Base-by-base conservation (phyloP, 2,888 invertebrate genomes). In the Temnothorax unifasciatus region DNA sequence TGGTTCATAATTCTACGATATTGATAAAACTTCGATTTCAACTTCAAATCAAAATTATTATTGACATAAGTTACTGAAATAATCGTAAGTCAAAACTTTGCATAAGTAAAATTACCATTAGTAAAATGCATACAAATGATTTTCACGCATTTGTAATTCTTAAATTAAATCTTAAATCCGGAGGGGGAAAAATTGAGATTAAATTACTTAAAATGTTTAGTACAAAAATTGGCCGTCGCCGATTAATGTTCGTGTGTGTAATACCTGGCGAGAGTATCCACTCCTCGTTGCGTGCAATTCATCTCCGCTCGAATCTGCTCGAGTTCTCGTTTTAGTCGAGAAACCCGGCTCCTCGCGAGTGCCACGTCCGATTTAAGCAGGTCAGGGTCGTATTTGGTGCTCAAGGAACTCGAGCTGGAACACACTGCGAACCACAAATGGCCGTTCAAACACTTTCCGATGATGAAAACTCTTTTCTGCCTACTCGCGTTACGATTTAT, bases 381-480 rank as follows among this genome's bases (percentile, higher is more conserved):
- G 94, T 99, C 99, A 57, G 99, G 99, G 95, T 99, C 99, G 94
- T 99, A 99, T 93, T 98, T 97, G 83, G 98, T 98, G 93, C 98
- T 98, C 86, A 98, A 97, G 86, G 98, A 97, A 93, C 98, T 98
- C 82, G 97, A 97, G 92, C 98, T 98, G 89, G 98, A 98, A 95
- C 98, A 98, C 94, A 98, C 98, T 98, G 88, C 15, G 44, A 76
- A 75, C 41, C 59, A 73, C 57, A 59, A 73, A 74, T 47, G 21
- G 9, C 13, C 21, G 21, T 73, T 25, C 52, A 52, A 69, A 54
- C 11, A 79, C 44, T 47, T 79, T 59, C 3, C 5, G 4, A 25
- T 25, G 3, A 4, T 34, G 6, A 25, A 21, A 41, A 41, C 13
- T 41, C 9, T n/a, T 61, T 73, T 29, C 41, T 34, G 13, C 54